Evolutionary conservation across 2,888 invertebrate species (phyloP), one percentile per base, ranked within the genome.

Genomic region (Megaustenia siamemsis): DNA sequence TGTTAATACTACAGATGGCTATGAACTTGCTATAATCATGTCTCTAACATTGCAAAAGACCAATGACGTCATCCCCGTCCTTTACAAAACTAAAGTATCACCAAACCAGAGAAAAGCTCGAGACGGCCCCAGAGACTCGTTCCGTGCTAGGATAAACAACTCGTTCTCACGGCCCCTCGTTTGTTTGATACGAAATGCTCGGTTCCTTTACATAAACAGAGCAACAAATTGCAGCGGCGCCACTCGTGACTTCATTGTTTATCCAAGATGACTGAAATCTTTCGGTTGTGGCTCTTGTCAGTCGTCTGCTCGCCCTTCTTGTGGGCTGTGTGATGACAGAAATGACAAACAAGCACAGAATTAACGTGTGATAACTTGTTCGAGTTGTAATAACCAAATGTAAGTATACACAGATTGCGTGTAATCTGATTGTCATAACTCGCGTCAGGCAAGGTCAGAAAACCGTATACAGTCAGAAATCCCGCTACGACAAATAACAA

Each of bases 351-450:
- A 43, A 71, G 71, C n/a, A 71, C 43, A 8, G 71, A 71, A 43
- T 43, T 43, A 40, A 71, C 71, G 43, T n/a, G n/a, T 28, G 43
- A n/a, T 71, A 71, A 43, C 71, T 71, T 45, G 43, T 71, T 43
- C 10, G 8, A 43, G 21, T 8, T n/a, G 24, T 24, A 28, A 2
- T 43, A 43, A 45, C 8, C 10, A 43, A 6, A 71, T 12, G 32
- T 63, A 28, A 63, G 18, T 63, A 63, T 32, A 63, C 12, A 63
- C 63, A 32, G 63, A 63, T 63, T 63, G 32, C 2, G 32, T 63
- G 32, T 63, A 32, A 63, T 63, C 63, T 32, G 32, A 12, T 1
- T 3, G 28, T 63, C 63, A 28, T 32, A 32, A 63, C 28, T 63
- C 63, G 28, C 10, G 6, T 28, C 63, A 12, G 12, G 32, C 63